Conservation (phyloP, 2,888 invertebrate genomes). For the Sialis fuliginosa region DNA sequence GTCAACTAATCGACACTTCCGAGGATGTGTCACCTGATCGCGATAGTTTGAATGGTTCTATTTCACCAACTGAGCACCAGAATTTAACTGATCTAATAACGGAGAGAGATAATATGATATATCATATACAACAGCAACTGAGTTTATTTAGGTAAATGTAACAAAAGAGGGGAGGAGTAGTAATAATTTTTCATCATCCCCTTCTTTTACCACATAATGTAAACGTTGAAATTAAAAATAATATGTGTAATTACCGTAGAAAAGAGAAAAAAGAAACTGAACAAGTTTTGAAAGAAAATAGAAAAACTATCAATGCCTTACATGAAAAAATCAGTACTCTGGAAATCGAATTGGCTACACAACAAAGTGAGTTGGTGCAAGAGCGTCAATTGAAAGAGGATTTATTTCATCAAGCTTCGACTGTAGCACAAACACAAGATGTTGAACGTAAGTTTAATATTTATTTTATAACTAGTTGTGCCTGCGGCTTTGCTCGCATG, state of each 20-base stretch:
- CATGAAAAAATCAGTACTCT: constrained; percentile 28
- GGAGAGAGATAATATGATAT: constrained; percentile 57
- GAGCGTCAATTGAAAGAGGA: constrained; percentile 35
- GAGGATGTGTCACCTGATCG: constrained; percentile 24
- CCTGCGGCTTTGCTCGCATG: too few species aligned
- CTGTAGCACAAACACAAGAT: constrained; percentile 28
- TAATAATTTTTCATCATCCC: background rate
- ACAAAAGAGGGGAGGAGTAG: background rate
- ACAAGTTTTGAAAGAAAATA: constrained; percentile 31
- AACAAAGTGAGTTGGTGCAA: constrained; percentile 37
- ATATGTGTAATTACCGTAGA: constrained; percentile 12
- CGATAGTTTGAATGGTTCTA: constrained; percentile 19
- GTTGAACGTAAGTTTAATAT: constrained; percentile 30
- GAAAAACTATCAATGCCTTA: constrained; percentile 28
- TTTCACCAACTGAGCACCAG: constrained; percentile 25
- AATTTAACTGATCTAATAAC: constrained; percentile 25
- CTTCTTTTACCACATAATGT: too few species aligned
- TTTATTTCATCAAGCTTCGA: constrained; percentile 29
- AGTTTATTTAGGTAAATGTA: constrained; percentile 39
- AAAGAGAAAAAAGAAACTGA: constrained; percentile 35
- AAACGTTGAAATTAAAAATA: background rate
- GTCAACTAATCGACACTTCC: constrained; percentile 48
- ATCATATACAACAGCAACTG: constrained; percentile 61
- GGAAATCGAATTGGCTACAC: constrained; percentile 31
- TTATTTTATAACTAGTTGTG: background rate